Evolutionary conservation across 1,140 invertebrate genomes (phyloP).

Genomic region (Platorchestia sp.): DNA sequence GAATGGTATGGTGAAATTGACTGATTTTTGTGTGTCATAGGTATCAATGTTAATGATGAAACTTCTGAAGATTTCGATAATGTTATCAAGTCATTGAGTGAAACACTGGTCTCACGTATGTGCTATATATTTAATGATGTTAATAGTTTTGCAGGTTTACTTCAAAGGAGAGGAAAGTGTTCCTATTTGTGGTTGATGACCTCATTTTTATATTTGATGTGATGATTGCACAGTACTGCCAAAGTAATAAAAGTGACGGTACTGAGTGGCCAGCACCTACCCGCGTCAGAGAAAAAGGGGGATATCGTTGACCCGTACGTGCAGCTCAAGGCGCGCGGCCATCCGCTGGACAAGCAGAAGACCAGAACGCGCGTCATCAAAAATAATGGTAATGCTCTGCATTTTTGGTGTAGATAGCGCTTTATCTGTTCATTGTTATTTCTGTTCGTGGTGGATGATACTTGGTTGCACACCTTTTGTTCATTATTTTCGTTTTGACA

Average conservation of each 20-base stretch:
- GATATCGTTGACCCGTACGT: conserved; percentile 74
- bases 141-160: not conserved
- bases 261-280: conserved; percentile 78
- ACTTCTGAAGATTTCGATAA: too few relatives aligned
- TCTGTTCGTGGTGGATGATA: not conserved
- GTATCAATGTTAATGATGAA: not conserved
- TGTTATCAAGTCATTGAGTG: too few relatives aligned
- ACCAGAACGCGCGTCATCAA: conserved; percentile 74
- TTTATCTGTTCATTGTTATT: not conserved
- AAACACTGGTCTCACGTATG: too few relatives aligned
- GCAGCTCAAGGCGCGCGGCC: conserved; percentile 75
- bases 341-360: conserved; percentile 73
- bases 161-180: not conserved
- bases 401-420: not conserved
- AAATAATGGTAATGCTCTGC: conserved; percentile 75
- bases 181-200: too few relatives aligned
- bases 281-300: conserved; percentile 74
- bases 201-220: not conserved
- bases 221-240: conserved; percentile 56
- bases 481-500: too few relatives aligned
- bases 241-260: conserved; percentile 71
- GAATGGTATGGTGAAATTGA: too few relatives aligned
- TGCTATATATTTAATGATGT: too few relatives aligned
- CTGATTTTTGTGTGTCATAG: too few relatives aligned
- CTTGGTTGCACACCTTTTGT: not conserved